Evolutionary conservation across 1,140 invertebrate genomes (phyloP), one percentile per base, ranked within the genome.

Genomic region (Tribolium madens): DNA sequence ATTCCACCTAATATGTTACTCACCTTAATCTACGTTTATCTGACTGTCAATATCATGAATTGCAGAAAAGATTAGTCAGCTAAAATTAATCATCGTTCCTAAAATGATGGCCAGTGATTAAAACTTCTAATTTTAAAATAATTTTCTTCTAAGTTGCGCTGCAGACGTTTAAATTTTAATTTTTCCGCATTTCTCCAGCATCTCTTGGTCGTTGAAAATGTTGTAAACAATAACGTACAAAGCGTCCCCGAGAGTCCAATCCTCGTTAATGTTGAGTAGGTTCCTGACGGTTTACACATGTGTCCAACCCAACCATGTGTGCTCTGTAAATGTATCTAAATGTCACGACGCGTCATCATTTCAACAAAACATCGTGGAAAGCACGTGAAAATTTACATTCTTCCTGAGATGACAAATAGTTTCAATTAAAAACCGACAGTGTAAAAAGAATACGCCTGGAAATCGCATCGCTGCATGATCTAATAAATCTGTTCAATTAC

Each of bases 401-500:
- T 57, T 57, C 52, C 52, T 14, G 52, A 9, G 7, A 57, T 57
- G 52, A 57, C 52, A 18, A 57, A 57, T 57, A 7, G 17, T 57
- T 57, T 57, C 52, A 21, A 57, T 57, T 21, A 21, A 57, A 50
- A 14, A 42, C 36, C 36, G 36, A 42, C 36, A 42, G 9, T 9
- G 5, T 14, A 17, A 50, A 12, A 50, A 50, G 13, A 15, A 17
- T 14, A 50, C 15, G 48, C 6, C 12, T 7, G 48, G 48, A 50
- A 50, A 50, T n/a, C 48, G 48, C 48, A 50, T 50, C 48, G 48
- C 14, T 69, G 60, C 60, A 69, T 69, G 60, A 69, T 69, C 68
- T 47, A 71, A 71, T 71, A 71, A 71, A 71, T 71, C 68, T 17
- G 68, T 71, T 71, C 68, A 71, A 71, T 71, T 71, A 60, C 53